phyloP scores from a whole-genome alignment of 2,888 invertebrate species.

The Sarcophaga carnaria region DNA sequence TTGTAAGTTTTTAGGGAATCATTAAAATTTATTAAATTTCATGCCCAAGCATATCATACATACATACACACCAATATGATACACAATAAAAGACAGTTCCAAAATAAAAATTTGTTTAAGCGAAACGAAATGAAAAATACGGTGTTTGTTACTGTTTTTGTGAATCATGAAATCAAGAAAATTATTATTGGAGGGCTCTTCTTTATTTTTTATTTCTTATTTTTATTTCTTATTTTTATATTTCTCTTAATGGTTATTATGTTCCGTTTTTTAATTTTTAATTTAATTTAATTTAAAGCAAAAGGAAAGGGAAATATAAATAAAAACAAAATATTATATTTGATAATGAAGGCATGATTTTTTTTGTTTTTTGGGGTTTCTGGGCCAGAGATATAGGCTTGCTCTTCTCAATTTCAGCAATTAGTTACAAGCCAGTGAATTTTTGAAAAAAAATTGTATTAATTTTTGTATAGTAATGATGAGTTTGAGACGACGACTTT shows the following conservation, averaged over 20 bases:
- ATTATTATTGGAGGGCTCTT: not conserved
- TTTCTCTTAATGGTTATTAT: too few species aligned
- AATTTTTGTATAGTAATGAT: conserved; percentile 39
- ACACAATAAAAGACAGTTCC: not conserved
- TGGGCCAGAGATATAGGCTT: not conserved
- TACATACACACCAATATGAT: too few species aligned
- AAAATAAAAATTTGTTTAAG: not conserved
- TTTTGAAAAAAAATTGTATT: conserved; percentile 33
- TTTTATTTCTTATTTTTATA: too few species aligned
- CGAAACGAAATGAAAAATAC: not conserved
- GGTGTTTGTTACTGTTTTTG: not conserved
- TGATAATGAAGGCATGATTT: not conserved
- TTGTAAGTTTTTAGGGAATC: too few species aligned
- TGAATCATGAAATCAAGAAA: not conserved
- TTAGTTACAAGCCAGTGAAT: conserved; percentile 66
- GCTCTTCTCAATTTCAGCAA: conserved; percentile 42
- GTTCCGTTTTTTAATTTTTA: too few species aligned
- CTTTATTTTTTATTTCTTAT: not conserved
- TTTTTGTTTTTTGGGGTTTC: not conserved
- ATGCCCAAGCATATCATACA: too few species aligned
- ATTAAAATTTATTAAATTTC: too few species aligned
- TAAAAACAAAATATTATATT: not conserved
- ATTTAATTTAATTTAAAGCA: too few species aligned
- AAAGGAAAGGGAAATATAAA: too few species aligned
- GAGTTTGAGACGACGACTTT: not conserved